Evolutionary conservation across 2,113 vertebrate genomes (phyloP).

Genomic region (Melanerpes formicivorus): DNA sequence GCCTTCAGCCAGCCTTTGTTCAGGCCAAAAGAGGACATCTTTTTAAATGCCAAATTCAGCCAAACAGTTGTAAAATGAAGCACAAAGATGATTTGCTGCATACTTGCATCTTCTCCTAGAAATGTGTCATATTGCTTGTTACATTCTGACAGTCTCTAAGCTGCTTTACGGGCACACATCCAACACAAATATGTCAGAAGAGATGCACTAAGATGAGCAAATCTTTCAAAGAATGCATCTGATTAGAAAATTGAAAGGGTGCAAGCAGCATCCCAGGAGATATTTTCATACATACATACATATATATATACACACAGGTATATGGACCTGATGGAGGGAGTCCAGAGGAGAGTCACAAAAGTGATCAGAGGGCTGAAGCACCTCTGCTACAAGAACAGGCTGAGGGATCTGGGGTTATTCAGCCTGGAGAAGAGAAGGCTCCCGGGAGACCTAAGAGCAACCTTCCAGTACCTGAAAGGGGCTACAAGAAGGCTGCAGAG

Average conservation of each 20-base stretch:
- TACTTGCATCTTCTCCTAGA: slow-evolving; percentile 7
- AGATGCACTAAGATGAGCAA: background rate
- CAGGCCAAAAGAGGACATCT: background rate
- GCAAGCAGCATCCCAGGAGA: background rate
- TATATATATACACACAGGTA: no score
- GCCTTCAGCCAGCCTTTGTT: background rate
- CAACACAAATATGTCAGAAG: background rate
- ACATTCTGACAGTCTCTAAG: background rate
- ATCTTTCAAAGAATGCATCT: background rate
- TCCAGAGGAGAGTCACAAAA: no score
- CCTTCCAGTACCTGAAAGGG: no score
- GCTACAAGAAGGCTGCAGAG: no score
- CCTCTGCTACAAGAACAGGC: no score
- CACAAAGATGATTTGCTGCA: background rate
- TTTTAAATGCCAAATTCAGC: slow-evolving; percentile 17
- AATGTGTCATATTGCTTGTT: background rate
- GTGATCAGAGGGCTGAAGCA: no score
- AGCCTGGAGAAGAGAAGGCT: no score
- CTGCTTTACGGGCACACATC: background rate
- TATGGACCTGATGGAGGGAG: no score
- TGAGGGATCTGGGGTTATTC: no score
- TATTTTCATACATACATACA: background rate
- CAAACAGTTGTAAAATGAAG: slow-evolving; percentile 14
- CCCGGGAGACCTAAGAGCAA: no score
- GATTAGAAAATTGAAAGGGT: background rate